Evolutionary conservation across 2,888 invertebrate genomes (phyloP).

Genomic region (Carterocephalus palaemon): DNA sequence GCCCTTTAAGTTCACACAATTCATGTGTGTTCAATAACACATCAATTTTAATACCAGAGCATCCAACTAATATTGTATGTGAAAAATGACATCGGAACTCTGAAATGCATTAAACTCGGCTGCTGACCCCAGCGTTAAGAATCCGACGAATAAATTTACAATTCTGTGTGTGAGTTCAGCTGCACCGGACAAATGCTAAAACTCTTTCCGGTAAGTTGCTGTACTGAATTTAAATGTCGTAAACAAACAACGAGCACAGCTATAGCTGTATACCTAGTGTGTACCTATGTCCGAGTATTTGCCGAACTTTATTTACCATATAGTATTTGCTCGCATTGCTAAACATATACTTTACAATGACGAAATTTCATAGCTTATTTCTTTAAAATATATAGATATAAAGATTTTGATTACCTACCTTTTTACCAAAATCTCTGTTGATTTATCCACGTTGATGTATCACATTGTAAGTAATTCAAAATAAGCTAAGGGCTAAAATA

Average conservation of each 20-base stretch:
- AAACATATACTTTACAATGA: constrained; percentile 14
- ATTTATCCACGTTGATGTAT: too few relatives aligned
- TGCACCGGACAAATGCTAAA: constrained; percentile 69
- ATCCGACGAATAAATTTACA: constrained; percentile 67
- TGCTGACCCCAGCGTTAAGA: constrained; percentile 47
- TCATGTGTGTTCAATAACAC: constrained; percentile 1
- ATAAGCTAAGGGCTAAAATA: too few relatives aligned
- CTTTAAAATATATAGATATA: neutral
- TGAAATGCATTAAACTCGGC: constrained; percentile 35
- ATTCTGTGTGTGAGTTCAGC: constrained; percentile 69
- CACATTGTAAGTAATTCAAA: too few relatives aligned
- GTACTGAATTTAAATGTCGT: constrained; percentile 40
- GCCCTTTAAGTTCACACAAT: too few relatives aligned
- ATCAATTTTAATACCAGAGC: constrained; percentile 4
- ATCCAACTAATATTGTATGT: constrained; percentile 8
- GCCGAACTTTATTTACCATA: constrained; percentile 37
- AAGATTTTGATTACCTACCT: too few relatives aligned
- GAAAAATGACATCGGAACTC: constrained; percentile 23
- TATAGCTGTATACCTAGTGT: constrained; percentile 35
- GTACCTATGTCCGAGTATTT: constrained; percentile 37
- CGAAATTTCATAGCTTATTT: neutral
- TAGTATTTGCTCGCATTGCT: constrained; percentile 33
- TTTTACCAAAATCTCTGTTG: too few relatives aligned
- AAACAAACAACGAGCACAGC: constrained; percentile 54
- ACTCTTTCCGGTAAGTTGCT: constrained; percentile 60